Conservation (phyloP, 2,797 vertebrate species). For the Centropyge bicolor region DNA sequence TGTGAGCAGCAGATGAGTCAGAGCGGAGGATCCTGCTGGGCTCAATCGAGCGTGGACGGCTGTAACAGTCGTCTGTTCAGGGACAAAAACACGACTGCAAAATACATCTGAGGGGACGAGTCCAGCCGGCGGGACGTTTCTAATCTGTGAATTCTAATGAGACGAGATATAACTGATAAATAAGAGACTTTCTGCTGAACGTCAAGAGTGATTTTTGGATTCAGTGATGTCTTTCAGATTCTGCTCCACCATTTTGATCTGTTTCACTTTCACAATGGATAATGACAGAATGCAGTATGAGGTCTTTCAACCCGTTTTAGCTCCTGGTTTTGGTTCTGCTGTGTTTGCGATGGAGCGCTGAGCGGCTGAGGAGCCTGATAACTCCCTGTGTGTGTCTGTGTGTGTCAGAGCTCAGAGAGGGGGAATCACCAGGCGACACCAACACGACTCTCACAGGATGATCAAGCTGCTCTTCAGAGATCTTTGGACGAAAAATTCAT, state of each 20-base stretch:
- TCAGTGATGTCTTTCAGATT: no score
- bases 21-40: conserved; percentile 42
- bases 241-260: background rate
- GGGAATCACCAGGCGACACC: no score
- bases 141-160: background rate
- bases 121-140: background rate
- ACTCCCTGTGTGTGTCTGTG: no score
- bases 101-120: background rate
- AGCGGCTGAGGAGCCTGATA: no score
- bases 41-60: background rate
- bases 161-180: background rate
- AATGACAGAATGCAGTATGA: background rate
- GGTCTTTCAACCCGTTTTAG: no score
- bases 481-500: no score
- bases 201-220: background rate
- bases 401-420: no score
- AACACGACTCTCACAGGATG: no score
- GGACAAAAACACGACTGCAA: background rate
- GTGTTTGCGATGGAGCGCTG: no score
- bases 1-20: conserved; percentile 46
- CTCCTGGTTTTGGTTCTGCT: no score
- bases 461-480: no score
- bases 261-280: background rate
- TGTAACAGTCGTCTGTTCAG: conserved; percentile 2
- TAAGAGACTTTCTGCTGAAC: background rate